phyloP scores from a whole-genome alignment of 35 echinoderm and acorn worm species.

The Anneissia japonica region DNA sequence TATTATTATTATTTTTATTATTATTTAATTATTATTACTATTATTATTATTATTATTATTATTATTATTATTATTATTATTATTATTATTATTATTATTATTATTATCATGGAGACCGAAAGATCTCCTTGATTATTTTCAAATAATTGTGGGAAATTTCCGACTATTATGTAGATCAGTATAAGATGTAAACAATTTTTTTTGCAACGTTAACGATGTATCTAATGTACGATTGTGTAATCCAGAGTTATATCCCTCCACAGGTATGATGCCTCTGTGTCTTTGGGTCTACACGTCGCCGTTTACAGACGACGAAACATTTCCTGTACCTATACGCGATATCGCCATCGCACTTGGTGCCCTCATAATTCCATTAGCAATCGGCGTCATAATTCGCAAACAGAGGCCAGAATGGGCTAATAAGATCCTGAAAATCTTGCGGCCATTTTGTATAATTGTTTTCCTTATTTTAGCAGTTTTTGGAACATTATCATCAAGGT shows the following conservation, averaged over 20 bases:
- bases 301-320: background rate
- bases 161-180: too few species aligned
- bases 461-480: background rate
- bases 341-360: background rate
- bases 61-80: too few species aligned
- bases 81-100: too few species aligned
- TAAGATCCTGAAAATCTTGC: background rate
- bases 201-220: too few species aligned
- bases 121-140: too few species aligned
- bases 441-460: background rate
- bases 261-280: constrained; percentile 12
- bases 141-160: too few species aligned
- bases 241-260: background rate
- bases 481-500: background rate
- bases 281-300: background rate
- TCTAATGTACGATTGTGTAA: too few species aligned
- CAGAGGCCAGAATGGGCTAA: background rate
- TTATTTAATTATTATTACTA: too few species aligned
- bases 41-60: too few species aligned
- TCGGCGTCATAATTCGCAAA: background rate
- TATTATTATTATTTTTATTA: too few species aligned
- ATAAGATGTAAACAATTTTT: too few species aligned
- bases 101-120: too few species aligned
- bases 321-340: background rate
- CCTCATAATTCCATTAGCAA: background rate